Conservation (phyloP, 1,140 invertebrate species). For the Orius insidiosus region DNA sequence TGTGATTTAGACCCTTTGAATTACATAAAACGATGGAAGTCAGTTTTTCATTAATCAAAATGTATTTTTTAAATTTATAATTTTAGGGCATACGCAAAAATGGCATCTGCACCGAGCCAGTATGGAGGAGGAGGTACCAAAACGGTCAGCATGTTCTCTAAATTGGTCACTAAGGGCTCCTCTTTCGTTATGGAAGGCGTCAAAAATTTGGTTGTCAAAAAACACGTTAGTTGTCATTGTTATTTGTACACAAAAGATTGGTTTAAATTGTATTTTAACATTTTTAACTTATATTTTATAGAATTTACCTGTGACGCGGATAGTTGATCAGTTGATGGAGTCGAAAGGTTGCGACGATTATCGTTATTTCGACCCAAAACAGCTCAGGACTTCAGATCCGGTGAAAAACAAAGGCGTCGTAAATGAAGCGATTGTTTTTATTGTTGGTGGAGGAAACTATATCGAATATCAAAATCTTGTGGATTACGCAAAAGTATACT, state of each 20-base stretch:
- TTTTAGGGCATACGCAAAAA: conserved; percentile 59
- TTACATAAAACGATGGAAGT: conserved; percentile 85
- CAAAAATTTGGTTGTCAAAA: conserved; percentile 96
- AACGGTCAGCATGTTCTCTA: conserved; percentile 96
- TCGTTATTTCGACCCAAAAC: conserved; percentile 82
- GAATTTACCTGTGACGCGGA: conserved; percentile 80
- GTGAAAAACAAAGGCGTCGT: conserved; percentile 35
- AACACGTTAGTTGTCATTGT: conserved; percentile 63
- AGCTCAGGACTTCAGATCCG: conserved; percentile 51
- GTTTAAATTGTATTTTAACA: background rate
- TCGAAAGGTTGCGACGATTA: conserved; percentile 69
- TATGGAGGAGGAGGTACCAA: conserved; percentile 90
- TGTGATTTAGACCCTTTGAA: conserved; percentile 68
- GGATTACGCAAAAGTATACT: conserved; percentile 71
- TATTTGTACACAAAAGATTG: conserved; percentile 4
- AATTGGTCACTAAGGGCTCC: conserved; percentile 89
- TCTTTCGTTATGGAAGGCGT: conserved; percentile 99
- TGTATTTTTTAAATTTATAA: conserved; percentile 11
- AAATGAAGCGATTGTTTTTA: conserved; percentile 86
- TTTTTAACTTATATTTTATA: conserved; percentile 23
- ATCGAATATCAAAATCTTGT: conserved; percentile 98
- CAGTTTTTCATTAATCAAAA: conserved; percentile 24
- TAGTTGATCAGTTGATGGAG: conserved; percentile 83
- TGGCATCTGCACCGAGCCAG: conserved; percentile 47
- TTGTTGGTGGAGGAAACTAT: conserved; percentile 97